These are phyloP conservation scores for Caenorhabditis sp. DNA, from an alignment of 2,888 invertebrate species.

Conservation along the genomic window DNA sequence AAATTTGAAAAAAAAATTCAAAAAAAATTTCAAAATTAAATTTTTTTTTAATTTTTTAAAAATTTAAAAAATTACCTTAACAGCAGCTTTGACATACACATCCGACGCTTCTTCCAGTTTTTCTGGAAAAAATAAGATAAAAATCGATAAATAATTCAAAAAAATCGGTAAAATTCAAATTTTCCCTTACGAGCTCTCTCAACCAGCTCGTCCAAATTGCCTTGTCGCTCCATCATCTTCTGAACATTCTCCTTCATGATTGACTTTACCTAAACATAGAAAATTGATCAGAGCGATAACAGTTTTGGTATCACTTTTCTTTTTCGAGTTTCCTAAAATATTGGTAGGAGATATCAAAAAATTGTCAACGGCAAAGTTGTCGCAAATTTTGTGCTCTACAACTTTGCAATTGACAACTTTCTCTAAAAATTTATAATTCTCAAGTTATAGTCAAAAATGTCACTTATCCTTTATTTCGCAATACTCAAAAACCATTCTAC, in stretches of 20 bases:
- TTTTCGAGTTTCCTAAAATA: too few relatives aligned
- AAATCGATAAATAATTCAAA: background rate
- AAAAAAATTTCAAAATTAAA: background rate
- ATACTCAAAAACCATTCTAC: too few relatives aligned
- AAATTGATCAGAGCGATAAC: too few relatives aligned
- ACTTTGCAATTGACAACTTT: too few relatives aligned
- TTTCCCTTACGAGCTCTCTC: constrained; percentile 54
- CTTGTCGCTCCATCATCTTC: constrained; percentile 57
- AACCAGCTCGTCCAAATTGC: constrained; percentile 54
- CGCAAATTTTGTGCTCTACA: background rate
- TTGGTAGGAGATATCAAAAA: background rate
- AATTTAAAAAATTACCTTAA: constrained; percentile 12
- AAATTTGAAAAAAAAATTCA: background rate
- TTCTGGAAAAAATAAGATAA: constrained; percentile 35
- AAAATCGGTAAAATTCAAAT: background rate
- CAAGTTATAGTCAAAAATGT: too few relatives aligned
- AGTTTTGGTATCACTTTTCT: background rate
- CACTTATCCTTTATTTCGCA: too few relatives aligned
- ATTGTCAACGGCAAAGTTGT: background rate
- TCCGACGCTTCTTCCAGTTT: constrained; percentile 54
- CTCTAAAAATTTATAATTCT: too few relatives aligned
- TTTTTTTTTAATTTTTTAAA: background rate
- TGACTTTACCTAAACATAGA: constrained; percentile 28
- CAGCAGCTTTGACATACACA: constrained; percentile 55
- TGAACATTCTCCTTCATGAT: constrained; percentile 60